Percentiles rank a stretch among this genome's conserved stretches.
Evolutionary conservation across 2,797 vertebrate genomes (phyloP).

Genomic region (Rhynchonycteris naso): DNA sequence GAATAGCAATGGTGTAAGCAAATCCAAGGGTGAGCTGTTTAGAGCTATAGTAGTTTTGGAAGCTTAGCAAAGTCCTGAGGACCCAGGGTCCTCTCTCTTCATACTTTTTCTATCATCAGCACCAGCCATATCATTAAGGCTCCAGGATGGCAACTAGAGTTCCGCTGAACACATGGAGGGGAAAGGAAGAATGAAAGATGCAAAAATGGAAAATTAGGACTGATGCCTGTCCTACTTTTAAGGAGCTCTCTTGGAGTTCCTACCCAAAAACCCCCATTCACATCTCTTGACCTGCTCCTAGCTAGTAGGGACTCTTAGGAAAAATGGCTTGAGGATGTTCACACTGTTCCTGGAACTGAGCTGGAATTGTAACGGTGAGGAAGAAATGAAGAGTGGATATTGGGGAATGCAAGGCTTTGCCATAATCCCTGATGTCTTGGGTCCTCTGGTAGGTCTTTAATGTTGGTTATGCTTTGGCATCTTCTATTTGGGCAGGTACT

Average conservation of each 20-base stretch:
- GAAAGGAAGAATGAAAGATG: not conserved
- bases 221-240: not conserved
- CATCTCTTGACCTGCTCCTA: not conserved
- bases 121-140: not conserved
- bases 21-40: not conserved
- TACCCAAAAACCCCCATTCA: not conserved
- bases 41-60: not conserved
- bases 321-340: not conserved
- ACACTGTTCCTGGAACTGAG: not conserved
- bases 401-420: not conserved
- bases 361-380: not conserved
- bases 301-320: not conserved
- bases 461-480: not conserved
- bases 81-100: not conserved
- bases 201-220: not conserved
- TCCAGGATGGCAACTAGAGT: not conserved
- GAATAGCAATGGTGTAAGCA: not conserved
- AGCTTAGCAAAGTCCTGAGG: not conserved
- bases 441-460: not conserved
- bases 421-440: not conserved
- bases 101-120: not conserved
- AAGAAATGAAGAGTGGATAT: not conserved
- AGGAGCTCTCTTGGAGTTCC: not conserved
- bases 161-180: not conserved
- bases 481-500: conserved; percentile 65